Evolutionary conservation across 1,140 invertebrate species (phyloP).

Genomic region (Temnothorax nylanderi): DNA sequence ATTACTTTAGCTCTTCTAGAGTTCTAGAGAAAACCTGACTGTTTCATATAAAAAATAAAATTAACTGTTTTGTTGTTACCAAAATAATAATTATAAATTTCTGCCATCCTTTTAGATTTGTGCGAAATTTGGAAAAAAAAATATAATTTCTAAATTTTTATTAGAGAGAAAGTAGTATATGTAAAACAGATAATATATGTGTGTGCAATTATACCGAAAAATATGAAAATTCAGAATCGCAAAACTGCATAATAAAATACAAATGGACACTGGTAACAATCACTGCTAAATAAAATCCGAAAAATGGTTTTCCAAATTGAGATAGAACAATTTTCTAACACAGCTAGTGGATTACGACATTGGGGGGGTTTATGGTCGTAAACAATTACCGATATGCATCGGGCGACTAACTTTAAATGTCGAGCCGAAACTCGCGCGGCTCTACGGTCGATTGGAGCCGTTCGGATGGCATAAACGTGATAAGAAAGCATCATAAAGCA

Average conservation of each 20-base stretch:
- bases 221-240: not conserved
- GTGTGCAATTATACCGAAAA: not conserved
- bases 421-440: not conserved
- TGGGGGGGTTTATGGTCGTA: conserved; percentile 2
- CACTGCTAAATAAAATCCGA: not conserved
- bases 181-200: not conserved
- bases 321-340: conserved; percentile 13
- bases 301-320: conserved; percentile 17
- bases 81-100: not conserved
- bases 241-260: not conserved
- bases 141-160: not conserved
- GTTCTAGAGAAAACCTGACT: not conserved
- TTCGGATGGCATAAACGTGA: conserved; percentile 54
- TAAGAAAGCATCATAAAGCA: conserved; percentile 74
- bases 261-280: not conserved
- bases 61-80: not conserved
- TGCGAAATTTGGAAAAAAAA: conserved; percentile 3
- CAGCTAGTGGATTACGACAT: not conserved
- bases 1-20: not conserved
- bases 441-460: conserved; percentile 17
- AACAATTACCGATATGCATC: conserved; percentile 45
- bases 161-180: not conserved
- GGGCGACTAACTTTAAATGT: not conserved
- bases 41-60: conserved; percentile 18
- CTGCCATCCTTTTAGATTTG: not conserved